phyloP scores from a whole-genome alignment of 2,797 vertebrate genomes.

The Molothrus aeneus region DNA sequence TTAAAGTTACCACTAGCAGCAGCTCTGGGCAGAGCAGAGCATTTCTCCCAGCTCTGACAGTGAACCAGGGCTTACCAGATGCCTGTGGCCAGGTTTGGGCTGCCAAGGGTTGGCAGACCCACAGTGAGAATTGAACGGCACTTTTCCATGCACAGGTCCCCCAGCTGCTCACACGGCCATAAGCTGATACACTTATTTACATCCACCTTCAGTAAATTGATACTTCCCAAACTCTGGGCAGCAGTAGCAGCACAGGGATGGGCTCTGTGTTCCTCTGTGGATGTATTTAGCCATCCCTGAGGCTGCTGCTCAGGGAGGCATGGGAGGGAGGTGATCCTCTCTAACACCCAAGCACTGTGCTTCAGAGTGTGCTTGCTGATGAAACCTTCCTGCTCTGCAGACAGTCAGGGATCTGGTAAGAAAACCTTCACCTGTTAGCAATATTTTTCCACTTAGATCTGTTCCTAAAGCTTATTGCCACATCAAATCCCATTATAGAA shows the following conservation, averaged over 20 bases:
- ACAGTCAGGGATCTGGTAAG: not conserved
- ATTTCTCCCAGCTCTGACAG: not conserved
- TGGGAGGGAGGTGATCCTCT: not conserved
- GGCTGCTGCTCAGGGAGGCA: not conserved
- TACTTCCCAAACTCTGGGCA: not conserved
- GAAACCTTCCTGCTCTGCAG: not conserved
- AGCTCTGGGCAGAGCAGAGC: not conserved
- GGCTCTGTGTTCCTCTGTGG: not conserved
- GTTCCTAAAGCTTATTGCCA: constrained; percentile 65
- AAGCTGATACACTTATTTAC: accelerated
- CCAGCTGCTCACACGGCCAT: accelerated
- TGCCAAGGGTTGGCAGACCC: not conserved
- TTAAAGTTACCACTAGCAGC: not conserved
- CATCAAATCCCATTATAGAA: constrained; percentile 70
- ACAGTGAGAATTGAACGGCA: accelerated
- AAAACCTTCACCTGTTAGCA: constrained; percentile 68
- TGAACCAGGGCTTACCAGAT: not conserved
- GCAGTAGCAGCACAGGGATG: not conserved
- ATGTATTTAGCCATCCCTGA: not conserved
- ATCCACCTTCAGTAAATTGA: accelerated
- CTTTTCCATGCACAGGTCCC: not conserved
- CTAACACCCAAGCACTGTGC: not conserved
- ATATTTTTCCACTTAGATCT: constrained; percentile 68
- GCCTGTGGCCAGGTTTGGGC: not conserved
- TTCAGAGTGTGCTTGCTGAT: not conserved